Evolutionary conservation across 1,140 invertebrate species (phyloP).

Genomic region (Pogonomyrmex barbatus): DNA sequence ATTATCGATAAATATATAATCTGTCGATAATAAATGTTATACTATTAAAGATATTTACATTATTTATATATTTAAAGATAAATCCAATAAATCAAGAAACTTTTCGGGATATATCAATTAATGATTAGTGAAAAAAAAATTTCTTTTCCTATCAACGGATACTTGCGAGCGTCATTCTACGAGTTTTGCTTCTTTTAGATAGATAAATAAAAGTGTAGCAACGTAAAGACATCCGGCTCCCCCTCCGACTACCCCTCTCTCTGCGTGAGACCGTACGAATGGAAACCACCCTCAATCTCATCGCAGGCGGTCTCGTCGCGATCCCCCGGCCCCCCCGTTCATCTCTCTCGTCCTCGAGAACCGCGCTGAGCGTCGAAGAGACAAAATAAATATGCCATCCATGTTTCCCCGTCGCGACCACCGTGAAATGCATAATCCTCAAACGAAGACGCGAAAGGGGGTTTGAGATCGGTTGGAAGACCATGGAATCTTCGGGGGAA

Average conservation of each 20-base stretch:
- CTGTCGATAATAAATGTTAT: background rate
- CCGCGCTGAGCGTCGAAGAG: slow-evolving; percentile 66
- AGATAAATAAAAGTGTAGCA: slow-evolving; percentile 79
- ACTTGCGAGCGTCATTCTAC: background rate
- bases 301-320: slow-evolving; percentile 67
- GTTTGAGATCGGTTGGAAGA: slow-evolving; percentile 29
- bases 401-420: slow-evolving; percentile 75
- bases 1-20: background rate
- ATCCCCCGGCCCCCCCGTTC: slow-evolving; percentile 53
- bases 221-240: slow-evolving; percentile 73
- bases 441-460: slow-evolving; percentile 75
- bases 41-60: background rate
- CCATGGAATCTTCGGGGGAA: slow-evolving; percentile 33
- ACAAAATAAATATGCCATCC: slow-evolving; percentile 82
- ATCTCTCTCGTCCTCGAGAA: slow-evolving; percentile 59
- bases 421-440: slow-evolving; percentile 81
- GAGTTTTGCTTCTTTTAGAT: slow-evolving; percentile 69
- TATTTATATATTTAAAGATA: background rate
- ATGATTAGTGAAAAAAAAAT: background rate
- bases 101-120: slow-evolving; percentile 8
- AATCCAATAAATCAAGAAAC: background rate
- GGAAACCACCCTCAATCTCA: slow-evolving; percentile 67
- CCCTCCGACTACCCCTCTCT: slow-evolving; percentile 52
- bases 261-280: slow-evolving; percentile 46
- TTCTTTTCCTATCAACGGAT: background rate